Conservation (phyloP, 2,797 vertebrate species). For the Coluber constrictor region DNA sequence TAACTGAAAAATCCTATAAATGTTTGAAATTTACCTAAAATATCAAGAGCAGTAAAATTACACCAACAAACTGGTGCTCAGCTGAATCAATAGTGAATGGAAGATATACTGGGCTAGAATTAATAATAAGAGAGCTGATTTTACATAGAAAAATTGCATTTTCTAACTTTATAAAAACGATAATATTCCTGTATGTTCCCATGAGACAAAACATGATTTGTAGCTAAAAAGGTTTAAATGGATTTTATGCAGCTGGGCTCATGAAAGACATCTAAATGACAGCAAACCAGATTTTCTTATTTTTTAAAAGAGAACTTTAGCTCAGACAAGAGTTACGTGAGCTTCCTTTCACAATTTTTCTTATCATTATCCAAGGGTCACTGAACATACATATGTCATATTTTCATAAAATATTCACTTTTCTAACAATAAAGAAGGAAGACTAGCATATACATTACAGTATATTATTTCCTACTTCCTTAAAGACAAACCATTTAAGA, state of each 20-base stretch:
- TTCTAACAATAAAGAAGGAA: background rate
- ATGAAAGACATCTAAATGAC: slow-evolving; percentile 32
- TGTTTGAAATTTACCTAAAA: slow-evolving; percentile 38
- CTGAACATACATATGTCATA: background rate
- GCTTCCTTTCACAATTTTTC: background rate
- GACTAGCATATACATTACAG: background rate
- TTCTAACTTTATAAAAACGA: slow-evolving; percentile 38
- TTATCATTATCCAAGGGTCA: background rate
- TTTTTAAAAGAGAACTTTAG: background rate
- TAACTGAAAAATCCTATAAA: slow-evolving; percentile 37
- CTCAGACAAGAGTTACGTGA: background rate
- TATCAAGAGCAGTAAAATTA: slow-evolving; percentile 42
- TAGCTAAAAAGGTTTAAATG: slow-evolving; percentile 15
- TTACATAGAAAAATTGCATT: slow-evolving; percentile 23
- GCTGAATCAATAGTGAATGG: slow-evolving; percentile 57
- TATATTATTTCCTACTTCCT: background rate
- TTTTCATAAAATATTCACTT: background rate
- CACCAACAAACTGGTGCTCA: slow-evolving; percentile 38
- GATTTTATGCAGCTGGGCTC: slow-evolving; percentile 45
- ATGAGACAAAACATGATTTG: slow-evolving; percentile 55
- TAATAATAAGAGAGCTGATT: slow-evolving; percentile 60
- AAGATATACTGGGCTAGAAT: slow-evolving; percentile 53
- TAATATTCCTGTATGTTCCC: slow-evolving; percentile 50
- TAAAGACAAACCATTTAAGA: background rate
- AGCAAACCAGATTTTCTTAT: slow-evolving; percentile 9